Percentiles rank a stretch among this genome's conserved stretches.
Conservation (phyloP, 1,140 invertebrate genomes). For the Trachymyrmex cornetzi region DNA sequence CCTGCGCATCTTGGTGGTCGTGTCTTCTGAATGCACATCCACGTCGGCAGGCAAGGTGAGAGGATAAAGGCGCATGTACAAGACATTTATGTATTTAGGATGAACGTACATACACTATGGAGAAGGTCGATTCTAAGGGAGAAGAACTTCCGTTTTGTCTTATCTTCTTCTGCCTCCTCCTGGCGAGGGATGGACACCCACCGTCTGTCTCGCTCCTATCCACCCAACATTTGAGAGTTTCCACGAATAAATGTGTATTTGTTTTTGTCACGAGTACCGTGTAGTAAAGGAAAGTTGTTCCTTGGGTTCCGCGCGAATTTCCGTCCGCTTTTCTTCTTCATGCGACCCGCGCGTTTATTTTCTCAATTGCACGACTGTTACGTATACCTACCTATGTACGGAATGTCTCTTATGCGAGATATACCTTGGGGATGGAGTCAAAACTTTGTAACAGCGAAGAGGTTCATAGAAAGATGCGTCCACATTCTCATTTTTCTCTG, state of each 20-base stretch:
- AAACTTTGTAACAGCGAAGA: not conserved
- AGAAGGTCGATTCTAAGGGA: conserved; percentile 24
- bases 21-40: conserved; percentile 14
- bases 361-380: conserved; percentile 30
- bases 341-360: not conserved
- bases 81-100: conserved; percentile 54
- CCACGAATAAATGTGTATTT: conserved; percentile 60
- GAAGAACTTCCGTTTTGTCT: conserved; percentile 47
- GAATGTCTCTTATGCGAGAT: not conserved
- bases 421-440: not conserved
- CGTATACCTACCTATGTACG: not conserved
- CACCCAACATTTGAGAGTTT: conserved; percentile 27
- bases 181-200: conserved; percentile 26
- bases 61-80: conserved; percentile 4
- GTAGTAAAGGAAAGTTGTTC: conserved; percentile 34
- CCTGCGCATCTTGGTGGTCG: not conserved
- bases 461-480: not conserved
- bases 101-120: conserved; percentile 10
- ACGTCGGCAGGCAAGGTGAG: not conserved
- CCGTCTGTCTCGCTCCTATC: not conserved
- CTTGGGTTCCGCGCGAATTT: conserved; percentile 3
- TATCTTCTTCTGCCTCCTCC: conserved; percentile 25
- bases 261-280: conserved; percentile 34
- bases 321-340: conserved; percentile 19
- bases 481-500: not conserved